These are phyloP conservation scores for Drosophila orena DNA, from an alignment of 1,140 invertebrate species.

Conservation along the genomic window DNA sequence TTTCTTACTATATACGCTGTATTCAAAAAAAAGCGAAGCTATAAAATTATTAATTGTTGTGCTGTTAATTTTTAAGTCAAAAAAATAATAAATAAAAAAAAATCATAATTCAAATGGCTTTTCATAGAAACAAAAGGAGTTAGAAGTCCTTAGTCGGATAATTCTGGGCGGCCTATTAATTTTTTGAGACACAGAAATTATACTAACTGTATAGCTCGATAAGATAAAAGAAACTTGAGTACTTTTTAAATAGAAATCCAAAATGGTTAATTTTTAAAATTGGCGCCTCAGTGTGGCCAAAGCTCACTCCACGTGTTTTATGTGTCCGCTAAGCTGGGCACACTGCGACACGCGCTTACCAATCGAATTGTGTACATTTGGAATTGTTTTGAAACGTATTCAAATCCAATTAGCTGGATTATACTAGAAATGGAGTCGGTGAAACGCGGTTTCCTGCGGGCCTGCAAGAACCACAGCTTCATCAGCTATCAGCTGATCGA, in stretches of 20 bases:
- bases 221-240: neutral
- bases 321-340: neutral
- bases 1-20: slow-evolving; percentile 33
- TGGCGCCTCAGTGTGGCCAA: neutral
- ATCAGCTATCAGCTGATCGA: slow-evolving; percentile 49
- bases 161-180: no score
- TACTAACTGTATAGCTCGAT: no score
- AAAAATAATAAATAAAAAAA: slow-evolving; percentile 42
- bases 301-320: neutral
- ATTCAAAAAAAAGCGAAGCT: slow-evolving; percentile 57
- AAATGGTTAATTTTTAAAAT: neutral
- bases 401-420: no score
- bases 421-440: slow-evolving; percentile 23
- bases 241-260: no score
- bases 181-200: no score
- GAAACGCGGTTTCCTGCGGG: slow-evolving; percentile 53
- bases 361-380: no score
- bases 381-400: neutral
- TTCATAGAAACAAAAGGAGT: no score
- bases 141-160: no score
- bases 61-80: slow-evolving; percentile 69
- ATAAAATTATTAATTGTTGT: slow-evolving; percentile 71
- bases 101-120: neutral
- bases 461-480: slow-evolving; percentile 64
- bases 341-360: slow-evolving; percentile 2